A percentile compares a stretch with the other conserved stretches of the same genome.
These are phyloP conservation scores for Phortica magna DNA, from an alignment of 2,888 invertebrate genomes.

Conservation along the genomic window DNA sequence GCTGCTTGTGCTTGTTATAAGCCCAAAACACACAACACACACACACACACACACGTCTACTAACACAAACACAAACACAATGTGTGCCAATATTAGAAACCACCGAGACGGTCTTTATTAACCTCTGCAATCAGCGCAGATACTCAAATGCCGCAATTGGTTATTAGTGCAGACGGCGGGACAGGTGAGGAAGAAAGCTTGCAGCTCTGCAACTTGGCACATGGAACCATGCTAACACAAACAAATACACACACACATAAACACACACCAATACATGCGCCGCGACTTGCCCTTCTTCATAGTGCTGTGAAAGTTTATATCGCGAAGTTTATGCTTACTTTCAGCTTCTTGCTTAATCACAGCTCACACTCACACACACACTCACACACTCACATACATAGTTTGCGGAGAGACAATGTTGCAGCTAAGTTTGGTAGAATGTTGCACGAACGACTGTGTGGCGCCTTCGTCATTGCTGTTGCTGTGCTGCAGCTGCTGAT, in stretches of 20 bases:
- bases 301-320: not conserved
- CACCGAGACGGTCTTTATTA: slow-evolving; percentile 17
- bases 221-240: not conserved
- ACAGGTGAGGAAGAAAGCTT: too few species aligned
- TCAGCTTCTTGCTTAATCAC: slow-evolving; percentile 8
- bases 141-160: slow-evolving; percentile 24
- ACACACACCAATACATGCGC: not conserved
- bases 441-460: not conserved
- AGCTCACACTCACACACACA: not conserved
- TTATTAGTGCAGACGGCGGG: slow-evolving; percentile 11
- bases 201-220: not conserved
- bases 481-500: not conserved
- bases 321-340: not conserved
- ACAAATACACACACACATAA: not conserved
- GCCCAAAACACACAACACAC: not conserved
- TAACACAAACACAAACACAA: slow-evolving; percentile 4
- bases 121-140: slow-evolving; percentile 25
- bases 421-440: not conserved
- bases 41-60: slow-evolving; percentile 2
- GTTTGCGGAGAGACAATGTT: not conserved
- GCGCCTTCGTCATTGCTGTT: not conserved
- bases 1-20: not conserved
- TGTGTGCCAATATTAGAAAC: slow-evolving; percentile 10
- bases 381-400: not conserved
- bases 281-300: not conserved